Conservation (phyloP, 1,140 invertebrate species). For the Leptestheria dahalacensis region DNA sequence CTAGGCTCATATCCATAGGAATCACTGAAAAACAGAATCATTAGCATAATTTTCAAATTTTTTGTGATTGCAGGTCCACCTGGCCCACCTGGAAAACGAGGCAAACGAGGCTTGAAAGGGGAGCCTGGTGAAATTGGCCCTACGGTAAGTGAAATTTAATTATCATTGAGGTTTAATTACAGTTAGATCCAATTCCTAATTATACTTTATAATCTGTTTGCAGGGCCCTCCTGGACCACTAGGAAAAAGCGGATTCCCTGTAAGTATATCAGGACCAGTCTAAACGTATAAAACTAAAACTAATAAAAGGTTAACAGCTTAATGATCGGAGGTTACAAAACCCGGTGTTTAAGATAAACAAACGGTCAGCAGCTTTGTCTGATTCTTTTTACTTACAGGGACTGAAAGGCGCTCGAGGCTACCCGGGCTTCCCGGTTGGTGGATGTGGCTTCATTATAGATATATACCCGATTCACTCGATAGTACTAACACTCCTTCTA, state of each 20-base stretch:
- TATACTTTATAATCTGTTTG: constrained; percentile 38
- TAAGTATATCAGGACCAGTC: constrained; percentile 31
- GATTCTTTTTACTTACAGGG: constrained; percentile 33
- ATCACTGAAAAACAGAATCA: too few relatives aligned
- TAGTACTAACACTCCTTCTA: background rate
- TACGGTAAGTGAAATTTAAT: constrained; percentile 24
- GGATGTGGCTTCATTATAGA: constrained; percentile 15
- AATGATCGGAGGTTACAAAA: too few relatives aligned
- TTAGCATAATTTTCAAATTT: background rate
- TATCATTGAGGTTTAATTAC: background rate
- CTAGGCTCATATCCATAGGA: too few relatives aligned
- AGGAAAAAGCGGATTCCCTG: constrained; percentile 78
- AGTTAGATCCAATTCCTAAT: constrained; percentile 26
- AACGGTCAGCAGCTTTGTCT: background rate
- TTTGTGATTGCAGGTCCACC: constrained; percentile 35
- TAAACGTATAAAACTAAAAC: background rate
- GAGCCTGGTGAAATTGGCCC: constrained; percentile 53
- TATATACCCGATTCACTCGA: constrained; percentile 7
- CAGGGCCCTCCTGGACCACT: constrained; percentile 59
- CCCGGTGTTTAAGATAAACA: too few relatives aligned
- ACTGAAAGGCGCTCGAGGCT: constrained; percentile 32
- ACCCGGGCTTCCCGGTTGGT: constrained; percentile 39
- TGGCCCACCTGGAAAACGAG: constrained; percentile 61
- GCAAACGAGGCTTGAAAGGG: constrained; percentile 77
- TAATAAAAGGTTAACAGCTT: constrained; percentile 10